Conservation (phyloP, 35 echinoderm and acorn worm genomes). For the Apostichopus parvimensis region DNA sequence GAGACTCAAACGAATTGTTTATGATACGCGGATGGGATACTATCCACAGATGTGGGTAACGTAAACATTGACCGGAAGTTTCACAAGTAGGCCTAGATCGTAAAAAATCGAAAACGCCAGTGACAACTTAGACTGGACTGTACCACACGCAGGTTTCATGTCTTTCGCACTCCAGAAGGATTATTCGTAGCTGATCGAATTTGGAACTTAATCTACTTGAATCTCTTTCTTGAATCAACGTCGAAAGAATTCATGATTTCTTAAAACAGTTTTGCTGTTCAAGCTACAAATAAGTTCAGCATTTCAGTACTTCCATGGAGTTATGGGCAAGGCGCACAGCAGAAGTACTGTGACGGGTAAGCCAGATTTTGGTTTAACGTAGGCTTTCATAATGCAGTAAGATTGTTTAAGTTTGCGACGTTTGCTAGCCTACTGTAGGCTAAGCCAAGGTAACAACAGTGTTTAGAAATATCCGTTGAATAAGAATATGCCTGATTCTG, state of each 20-base stretch:
- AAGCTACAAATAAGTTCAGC: not conserved
- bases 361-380: not conserved
- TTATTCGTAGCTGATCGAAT: not conserved
- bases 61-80: constrained; percentile 40
- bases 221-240: not conserved
- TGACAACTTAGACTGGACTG: too few species aligned
- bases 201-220: not conserved
- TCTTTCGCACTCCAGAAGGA: not conserved
- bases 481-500: too few species aligned
- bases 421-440: too few species aligned
- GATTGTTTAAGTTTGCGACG: too few species aligned
- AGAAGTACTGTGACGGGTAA: constrained; percentile 56
- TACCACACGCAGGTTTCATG: too few species aligned
- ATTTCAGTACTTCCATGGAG: constrained; percentile 39
- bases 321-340: constrained; percentile 57
- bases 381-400: too few species aligned
- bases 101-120: too few species aligned
- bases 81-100: not conserved
- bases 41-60: not conserved
- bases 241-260: not conserved
- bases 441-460: too few species aligned
- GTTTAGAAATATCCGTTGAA: too few species aligned
- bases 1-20: not conserved
- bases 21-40: not conserved
- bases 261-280: not conserved